A percentile compares a stretch with the other conserved stretches of the same genome.
Evolutionary conservation across 2,888 invertebrate species (phyloP).

Genomic region (Drosophila mayaguana): DNA sequence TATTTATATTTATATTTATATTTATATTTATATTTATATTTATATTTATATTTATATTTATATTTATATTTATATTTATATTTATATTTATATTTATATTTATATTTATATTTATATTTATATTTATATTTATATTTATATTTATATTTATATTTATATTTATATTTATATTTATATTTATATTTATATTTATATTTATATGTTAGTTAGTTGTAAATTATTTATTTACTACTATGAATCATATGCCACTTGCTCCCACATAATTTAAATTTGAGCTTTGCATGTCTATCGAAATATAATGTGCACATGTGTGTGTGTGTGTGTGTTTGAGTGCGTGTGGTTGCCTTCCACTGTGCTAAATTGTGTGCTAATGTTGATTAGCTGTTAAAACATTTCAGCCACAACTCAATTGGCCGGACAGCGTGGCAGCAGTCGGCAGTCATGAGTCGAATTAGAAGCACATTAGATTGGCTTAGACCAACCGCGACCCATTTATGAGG

Average conservation of each 20-base stretch:
- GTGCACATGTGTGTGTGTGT: neutral
- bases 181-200: neutral
- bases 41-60: neutral
- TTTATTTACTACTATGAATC: too few relatives aligned
- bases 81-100: conserved; percentile 1
- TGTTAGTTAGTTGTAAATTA: neutral
- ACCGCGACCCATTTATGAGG: conserved; percentile 59
- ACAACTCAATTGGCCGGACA: conserved; percentile 44
- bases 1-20: neutral
- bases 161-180: neutral
- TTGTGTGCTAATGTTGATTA: conserved; percentile 58
- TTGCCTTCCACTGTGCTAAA: neutral
- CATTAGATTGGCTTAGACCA: conserved; percentile 34
- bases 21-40: neutral
- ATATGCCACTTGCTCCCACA: neutral
- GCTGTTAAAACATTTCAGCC: conserved; percentile 52
- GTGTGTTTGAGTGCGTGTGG: neutral
- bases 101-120: conserved; percentile 1
- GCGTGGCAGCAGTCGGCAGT: conserved; percentile 7
- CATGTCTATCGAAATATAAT: neutral
- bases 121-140: conserved; percentile 1
- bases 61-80: conserved; percentile 1
- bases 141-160: neutral
- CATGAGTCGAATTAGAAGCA: conserved; percentile 30
- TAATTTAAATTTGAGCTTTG: neutral